Evolutionary conservation across 2,888 invertebrate species (phyloP), one percentile per base, ranked within the genome.

Genomic region (Cylloceria caligata): DNA sequence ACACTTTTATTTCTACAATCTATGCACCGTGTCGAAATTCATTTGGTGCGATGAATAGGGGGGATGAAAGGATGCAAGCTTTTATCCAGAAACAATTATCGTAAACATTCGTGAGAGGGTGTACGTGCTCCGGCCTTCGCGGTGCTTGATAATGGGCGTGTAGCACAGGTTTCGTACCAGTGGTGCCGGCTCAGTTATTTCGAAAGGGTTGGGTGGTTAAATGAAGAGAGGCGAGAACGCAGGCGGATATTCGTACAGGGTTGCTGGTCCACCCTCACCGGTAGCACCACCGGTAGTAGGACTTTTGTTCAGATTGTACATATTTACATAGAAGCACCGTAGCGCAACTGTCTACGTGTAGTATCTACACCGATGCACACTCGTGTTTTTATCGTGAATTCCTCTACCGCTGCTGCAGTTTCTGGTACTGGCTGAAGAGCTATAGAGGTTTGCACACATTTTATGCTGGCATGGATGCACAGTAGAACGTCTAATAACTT

Each of bases 241-340:
- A 47, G 65, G 42, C 68, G 78, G 57, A 81, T 74, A 71, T 81
- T 81, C 77, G 81, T 60, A 69, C 57, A 67, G 76, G 67, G 73
- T 57, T 16, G 19, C 68, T 68, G 62, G 49, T 16, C 19, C 65
- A 16, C 24, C 42, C 42, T 67, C 21, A 11, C 39, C 39, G 21
- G 62, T 21, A 62, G 36, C 69, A 65, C 64, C 42, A 57, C 73
- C 64, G 64, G 69, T 42, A 57, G 47, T n/a, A 9, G n/a, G 49
- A 83, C 75, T 83, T 83, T 83, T 80, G 78, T 75, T 83, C 69
- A 39, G 65, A 78, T 82, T 80, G 69, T 75, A 83, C 79, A 68
- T 77, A 80, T 84, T 83, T 83, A 80, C 82, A 73, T 65, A 55
- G 71, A 69, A 71, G 67, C 39, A 60, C 39, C 36, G 68, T 42